Conservation (phyloP, 2,888 invertebrate genomes). For the Saturnia pavonia region DNA sequence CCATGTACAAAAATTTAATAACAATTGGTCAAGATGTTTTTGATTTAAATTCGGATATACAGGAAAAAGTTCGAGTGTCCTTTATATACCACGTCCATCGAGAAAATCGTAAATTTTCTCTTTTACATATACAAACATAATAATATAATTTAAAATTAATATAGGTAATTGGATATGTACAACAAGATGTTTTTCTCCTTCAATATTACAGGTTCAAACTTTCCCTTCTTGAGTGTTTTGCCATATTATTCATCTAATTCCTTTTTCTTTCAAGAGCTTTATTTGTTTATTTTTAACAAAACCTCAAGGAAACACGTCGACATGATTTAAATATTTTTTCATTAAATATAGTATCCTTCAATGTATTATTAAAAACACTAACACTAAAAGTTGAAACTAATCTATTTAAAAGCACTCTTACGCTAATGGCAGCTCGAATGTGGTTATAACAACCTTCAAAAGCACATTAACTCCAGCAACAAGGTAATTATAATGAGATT, state of each 20-base stretch:
- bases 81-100: too few species aligned
- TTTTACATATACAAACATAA: too few species aligned
- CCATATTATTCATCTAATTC: not conserved
- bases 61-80: too few species aligned
- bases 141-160: too few species aligned
- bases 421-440: constrained; percentile 7
- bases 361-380: not conserved
- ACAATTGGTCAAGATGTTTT: too few species aligned
- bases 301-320: not conserved
- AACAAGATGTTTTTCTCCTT: too few species aligned
- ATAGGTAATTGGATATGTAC: too few species aligned
- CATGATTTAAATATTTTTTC: not conserved
- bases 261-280: not conserved
- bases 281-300: not conserved
- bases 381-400: not conserved
- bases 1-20: too few species aligned
- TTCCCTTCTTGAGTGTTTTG: too few species aligned
- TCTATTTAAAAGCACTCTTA: constrained; percentile 7
- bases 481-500: constrained; percentile 47
- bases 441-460: constrained; percentile 27
- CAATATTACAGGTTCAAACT: too few species aligned
- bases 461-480: constrained; percentile 44
- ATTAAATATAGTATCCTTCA: not conserved
- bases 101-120: too few species aligned
- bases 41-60: too few species aligned